Evolutionary conservation across 2,888 invertebrate species (phyloP).

Genomic region (Oscheius sp.): DNA sequence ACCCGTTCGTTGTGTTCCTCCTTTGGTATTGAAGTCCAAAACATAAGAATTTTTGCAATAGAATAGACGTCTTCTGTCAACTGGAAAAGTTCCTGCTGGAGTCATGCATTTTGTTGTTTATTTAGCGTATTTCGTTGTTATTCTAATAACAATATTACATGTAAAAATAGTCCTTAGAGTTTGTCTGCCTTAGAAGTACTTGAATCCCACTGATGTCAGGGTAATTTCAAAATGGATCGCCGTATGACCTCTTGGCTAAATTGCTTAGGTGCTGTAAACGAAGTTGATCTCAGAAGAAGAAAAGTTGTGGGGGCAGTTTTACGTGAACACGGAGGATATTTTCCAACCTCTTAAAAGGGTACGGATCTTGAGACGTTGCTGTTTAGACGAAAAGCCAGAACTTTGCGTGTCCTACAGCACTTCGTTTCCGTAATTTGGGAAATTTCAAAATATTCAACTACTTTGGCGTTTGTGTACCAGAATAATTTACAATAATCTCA

Average conservation of each 20-base stretch:
- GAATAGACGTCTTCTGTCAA: not conserved
- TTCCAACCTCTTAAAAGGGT: too few relatives aligned
- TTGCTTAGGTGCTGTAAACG: not conserved
- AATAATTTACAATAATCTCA: not conserved
- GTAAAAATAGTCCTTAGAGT: too few relatives aligned
- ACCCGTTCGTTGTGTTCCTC: not conserved
- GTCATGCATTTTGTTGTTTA: too few relatives aligned
- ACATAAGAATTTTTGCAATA: too few relatives aligned
- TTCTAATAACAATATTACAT: too few relatives aligned
- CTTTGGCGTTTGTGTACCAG: not conserved
- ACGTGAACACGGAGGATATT: too few relatives aligned
- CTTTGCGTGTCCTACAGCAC: too few relatives aligned
- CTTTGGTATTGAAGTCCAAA: not conserved
- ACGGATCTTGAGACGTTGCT: not conserved
- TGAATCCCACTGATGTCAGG: constrained; percentile 11
- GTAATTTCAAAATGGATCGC: constrained; percentile 15
- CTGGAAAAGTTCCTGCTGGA: not conserved
- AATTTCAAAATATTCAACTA: not conserved
- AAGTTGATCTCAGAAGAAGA: not conserved
- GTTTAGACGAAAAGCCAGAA: not conserved
- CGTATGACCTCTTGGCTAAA: constrained; percentile 16
- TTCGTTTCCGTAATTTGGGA: too few relatives aligned
- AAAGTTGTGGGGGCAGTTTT: not conserved
- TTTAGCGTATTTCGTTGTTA: too few relatives aligned
- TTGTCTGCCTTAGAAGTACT: too few relatives aligned